Percentiles rank a stretch among this genome's conserved stretches.
phyloP scores from a whole-genome alignment of 1,140 invertebrate genomes.

The Tetraneura akinire region DNA sequence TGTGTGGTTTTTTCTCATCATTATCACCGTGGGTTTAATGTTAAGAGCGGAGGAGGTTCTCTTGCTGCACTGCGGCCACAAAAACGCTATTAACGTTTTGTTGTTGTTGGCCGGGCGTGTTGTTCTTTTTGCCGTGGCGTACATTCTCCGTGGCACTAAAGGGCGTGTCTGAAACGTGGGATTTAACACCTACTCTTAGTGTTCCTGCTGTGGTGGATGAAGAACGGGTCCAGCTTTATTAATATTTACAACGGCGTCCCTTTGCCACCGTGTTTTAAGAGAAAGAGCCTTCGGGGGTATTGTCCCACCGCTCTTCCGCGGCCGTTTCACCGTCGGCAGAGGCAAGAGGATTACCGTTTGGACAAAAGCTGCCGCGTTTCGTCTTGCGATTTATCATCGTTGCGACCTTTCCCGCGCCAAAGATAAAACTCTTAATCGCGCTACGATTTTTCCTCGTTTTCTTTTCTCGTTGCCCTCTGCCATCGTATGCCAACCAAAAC shows the following conservation, averaged over 20 bases:
- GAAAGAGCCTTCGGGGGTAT: conserved; percentile 28
- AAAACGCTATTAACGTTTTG: conserved; percentile 50
- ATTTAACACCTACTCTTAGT: conserved; percentile 38
- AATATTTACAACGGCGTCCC: conserved; percentile 47
- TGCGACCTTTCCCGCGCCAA: conserved; percentile 34
- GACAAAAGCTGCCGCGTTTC: conserved; percentile 40
- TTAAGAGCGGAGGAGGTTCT: background rate
- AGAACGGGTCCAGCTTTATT: conserved; percentile 46
- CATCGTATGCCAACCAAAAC: background rate
- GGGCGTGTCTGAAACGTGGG: conserved; percentile 35
- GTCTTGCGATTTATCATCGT: conserved; percentile 48
- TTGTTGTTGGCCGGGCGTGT: conserved; percentile 44
- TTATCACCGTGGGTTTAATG: conserved; percentile 8
- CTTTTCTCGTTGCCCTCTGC: background rate
- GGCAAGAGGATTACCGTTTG: conserved; percentile 36
- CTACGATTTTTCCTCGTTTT: conserved; percentile 45
- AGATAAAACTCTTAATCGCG: conserved; percentile 51
- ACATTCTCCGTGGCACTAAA: conserved; percentile 35
- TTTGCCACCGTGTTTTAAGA: conserved; percentile 1
- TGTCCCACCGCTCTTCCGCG: background rate
- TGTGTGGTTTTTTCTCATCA: background rate
- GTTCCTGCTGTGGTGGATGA: background rate
- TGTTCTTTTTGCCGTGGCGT: conserved; percentile 35
- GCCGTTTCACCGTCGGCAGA: background rate
- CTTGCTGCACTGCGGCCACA: conserved; percentile 6